Percentiles rank a stretch among this genome's conserved stretches.
Conservation (phyloP, 2,113 vertebrate species). For the Panthera tigris region DNA sequence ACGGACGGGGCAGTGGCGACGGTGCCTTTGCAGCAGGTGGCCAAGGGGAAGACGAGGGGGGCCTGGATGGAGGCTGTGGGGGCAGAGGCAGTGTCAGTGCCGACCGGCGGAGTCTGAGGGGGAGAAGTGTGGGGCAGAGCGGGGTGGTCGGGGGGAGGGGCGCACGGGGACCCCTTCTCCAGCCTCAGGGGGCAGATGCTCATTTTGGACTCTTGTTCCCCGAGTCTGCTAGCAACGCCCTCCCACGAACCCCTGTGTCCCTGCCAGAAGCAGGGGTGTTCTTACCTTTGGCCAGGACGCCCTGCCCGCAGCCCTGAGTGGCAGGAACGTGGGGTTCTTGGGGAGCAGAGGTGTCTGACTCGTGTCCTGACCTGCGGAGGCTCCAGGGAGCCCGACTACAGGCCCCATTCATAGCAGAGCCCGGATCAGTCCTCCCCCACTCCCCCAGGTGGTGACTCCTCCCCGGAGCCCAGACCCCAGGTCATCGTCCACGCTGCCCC, state of each 20-base stretch:
- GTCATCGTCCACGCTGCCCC: not conserved
- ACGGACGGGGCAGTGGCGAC: accelerated
- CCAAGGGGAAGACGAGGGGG: constrained; percentile 66
- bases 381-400: too few relatives aligned
- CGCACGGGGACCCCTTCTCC: too few relatives aligned
- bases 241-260: accelerated
- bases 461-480: not conserved
- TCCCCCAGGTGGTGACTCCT: accelerated
- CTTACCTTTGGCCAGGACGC: too few relatives aligned
- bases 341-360: too few relatives aligned
- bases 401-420: not conserved
- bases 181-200: not conserved
- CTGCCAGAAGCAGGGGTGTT: too few relatives aligned
- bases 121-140: not conserved
- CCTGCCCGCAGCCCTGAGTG: too few relatives aligned
- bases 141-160: not conserved
- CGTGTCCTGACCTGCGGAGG: too few relatives aligned
- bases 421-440: not conserved
- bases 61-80: not conserved
- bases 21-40: not conserved
- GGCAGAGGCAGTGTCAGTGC: accelerated
- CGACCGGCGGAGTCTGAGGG: not conserved
- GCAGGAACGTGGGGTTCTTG: too few relatives aligned
- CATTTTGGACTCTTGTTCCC: not conserved
- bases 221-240: accelerated